Base-by-base conservation (phyloP, 2,888 invertebrate genomes). In the Hyalella azteca region DNA sequence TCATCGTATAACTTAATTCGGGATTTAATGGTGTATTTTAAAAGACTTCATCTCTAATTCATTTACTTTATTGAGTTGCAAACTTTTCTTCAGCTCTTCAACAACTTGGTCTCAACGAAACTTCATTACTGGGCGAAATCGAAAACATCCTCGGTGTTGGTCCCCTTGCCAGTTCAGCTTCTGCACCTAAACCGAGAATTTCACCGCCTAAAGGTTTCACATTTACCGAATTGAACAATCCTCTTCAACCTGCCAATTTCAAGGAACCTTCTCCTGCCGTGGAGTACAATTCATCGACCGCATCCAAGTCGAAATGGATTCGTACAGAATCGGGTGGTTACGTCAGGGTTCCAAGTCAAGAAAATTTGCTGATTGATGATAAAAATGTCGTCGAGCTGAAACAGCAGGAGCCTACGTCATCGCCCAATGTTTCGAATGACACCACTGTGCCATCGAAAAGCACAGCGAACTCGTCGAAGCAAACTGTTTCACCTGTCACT, bases 71-170 rank as follows among this genome's bases (percentile, higher is more conserved):
- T 54, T 26, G 54, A 54, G 40, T 54, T 54, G 22, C 54, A 54
- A 26, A 13, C 54, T 26, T 48, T 75, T 32, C 36, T 78, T 50
- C 60, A 83, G 83, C 81, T 36, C 76, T 83, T 26, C 80, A 81
- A 77, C 81, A 83, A 50, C 59, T 83, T 19, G 81, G 81, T 40
- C 60, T 78, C 73, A 81, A 79, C 73, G 83, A 83, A 60, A 80
- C 83, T 45, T 81, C 81, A 11, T 81, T 83, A 19, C 81, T 83
- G 50, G 77, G 60, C 39, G 83, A 83, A 75, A 83, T 83, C 54
- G 83, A 83, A 73, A 81, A 79, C 32, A 81, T 83, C 26, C 81
- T 83, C 39, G 83, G 83, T 13, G 77, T 83, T 49, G 83, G 83
- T 32, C 60, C 81, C n/a, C 77, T 81, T 45, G 22, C 66, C 48